These are phyloP conservation scores for Mesaphorura yosii DNA, from an alignment of 1,140 invertebrate genomes.

Conservation along the genomic window DNA sequence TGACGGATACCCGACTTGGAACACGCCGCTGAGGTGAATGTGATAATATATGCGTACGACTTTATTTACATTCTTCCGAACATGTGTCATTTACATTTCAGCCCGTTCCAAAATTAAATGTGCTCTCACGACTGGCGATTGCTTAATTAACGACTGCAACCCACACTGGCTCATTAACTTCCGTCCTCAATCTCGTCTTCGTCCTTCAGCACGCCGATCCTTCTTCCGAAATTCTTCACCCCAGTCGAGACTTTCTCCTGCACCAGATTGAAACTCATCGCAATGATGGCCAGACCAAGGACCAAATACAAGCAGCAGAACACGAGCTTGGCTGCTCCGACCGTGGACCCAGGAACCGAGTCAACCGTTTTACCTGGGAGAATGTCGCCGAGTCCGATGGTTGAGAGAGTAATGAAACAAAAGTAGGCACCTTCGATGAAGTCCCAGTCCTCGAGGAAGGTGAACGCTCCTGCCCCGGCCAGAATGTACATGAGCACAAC, in stretches of 20 bases:
- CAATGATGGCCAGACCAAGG: constrained; percentile 74
- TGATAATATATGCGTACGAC: no score
- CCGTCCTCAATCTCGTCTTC: no score
- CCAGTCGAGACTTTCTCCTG: constrained; percentile 75
- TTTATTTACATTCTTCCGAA: no score
- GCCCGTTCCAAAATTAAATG: no score
- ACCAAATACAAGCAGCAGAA: constrained; percentile 75
- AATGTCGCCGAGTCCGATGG: constrained; percentile 60
- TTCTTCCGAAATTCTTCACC: constrained; percentile 54
- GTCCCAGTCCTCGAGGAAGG: constrained; percentile 60
- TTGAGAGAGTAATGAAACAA: constrained; percentile 74
- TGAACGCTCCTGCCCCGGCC: constrained; percentile 57
- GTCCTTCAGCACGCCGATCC: constrained; percentile 40
- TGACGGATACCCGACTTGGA: no score
- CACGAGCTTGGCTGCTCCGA: constrained; percentile 54
- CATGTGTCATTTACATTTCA: no score
- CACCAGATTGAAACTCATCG: constrained; percentile 84
- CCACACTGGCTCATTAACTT: no score
- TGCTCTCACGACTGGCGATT: no score
- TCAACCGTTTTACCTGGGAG: constrained; percentile 50
- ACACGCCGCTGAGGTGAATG: no score
- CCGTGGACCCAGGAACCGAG: constrained; percentile 37
- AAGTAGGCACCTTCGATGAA: constrained; percentile 75
- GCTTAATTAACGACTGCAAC: not conserved
- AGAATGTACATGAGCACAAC: constrained; percentile 58